A percentile compares a stretch with the other conserved stretches of the same genome.
Evolutionary conservation across 1,140 invertebrate species (phyloP).

Genomic region (Colletes latitarsis): DNA sequence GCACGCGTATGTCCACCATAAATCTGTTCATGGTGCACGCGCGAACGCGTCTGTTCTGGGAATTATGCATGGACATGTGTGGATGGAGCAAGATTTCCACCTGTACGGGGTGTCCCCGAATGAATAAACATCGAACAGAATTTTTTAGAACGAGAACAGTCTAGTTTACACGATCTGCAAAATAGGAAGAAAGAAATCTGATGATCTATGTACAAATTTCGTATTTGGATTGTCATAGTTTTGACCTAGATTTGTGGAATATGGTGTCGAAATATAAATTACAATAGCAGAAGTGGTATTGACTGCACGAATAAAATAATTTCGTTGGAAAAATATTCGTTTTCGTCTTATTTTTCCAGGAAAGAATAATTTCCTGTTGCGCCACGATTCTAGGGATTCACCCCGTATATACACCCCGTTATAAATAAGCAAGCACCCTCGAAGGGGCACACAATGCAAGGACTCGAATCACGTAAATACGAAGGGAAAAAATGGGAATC

Average conservation of each 20-base stretch:
- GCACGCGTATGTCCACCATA: conserved; percentile 11
- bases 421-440: neutral
- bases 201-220: too few relatives aligned
- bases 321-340: too few relatives aligned
- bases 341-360: neutral
- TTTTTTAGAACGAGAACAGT: too few relatives aligned
- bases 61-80: neutral
- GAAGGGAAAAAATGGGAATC: conserved; percentile 16
- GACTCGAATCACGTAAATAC: conserved; percentile 9
- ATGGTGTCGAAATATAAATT: too few relatives aligned
- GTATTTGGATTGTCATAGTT: too few relatives aligned
- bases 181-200: too few relatives aligned
- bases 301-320: too few relatives aligned
- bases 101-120: neutral
- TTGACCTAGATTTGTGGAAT: too few relatives aligned
- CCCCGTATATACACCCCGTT: neutral
- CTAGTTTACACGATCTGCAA: too few relatives aligned
- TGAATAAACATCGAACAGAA: too few relatives aligned
- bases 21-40: neutral
- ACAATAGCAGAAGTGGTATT: too few relatives aligned
- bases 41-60: neutral
- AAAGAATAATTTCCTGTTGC: neutral
- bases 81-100: neutral
- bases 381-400: neutral
- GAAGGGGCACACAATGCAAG: neutral